Base-by-base conservation (phyloP, 2,888 invertebrate genomes). In the Micoletzkya japonica region DNA sequence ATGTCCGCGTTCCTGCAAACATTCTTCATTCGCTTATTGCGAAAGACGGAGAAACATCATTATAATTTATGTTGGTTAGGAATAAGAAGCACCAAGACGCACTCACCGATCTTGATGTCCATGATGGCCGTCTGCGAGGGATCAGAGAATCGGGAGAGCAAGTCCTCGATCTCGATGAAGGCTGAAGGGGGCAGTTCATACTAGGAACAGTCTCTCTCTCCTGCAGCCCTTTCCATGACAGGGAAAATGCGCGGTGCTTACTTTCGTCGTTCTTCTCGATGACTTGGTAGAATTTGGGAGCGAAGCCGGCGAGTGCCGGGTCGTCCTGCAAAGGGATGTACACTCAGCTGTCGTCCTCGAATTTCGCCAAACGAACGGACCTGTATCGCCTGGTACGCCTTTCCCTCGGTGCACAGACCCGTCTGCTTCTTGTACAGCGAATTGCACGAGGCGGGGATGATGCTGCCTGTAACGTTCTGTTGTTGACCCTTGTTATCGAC, bases 131-230 rank as follows among this genome's bases (percentile, higher is more conserved):
- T 94, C 0, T 96, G 93, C 2, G 76, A 91, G 0, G 95, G 95
- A 87, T 95, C 92, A 83, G 89, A 89, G 87, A 95, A 96, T 71
- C 93, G 92, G 82, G 93, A 91, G 32, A 95, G 88, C 28, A 97
- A 89, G 87, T 97, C 95, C 88, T 96, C 94, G 74, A 97, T 90
- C 87, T 96, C 95, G 83, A 97, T 94, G 87, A 94, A 97, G 77
- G 86, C 88, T 89, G 72, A 70, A 82, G 64, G 66, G n/a, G n/a
- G n/a, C 30, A 30, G 30, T 30, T 30, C 6, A 52, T 52, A 52
- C 4, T 20, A 6, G n/a, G 10, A 57, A 32, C 7, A 57, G 30
- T 30, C 26, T n/a, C 10, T 24, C 6, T 52, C 24, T 52, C 24
- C 14, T 6, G 6, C n/a, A 14, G 52, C 52, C 6, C 26, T n/a